Evolutionary conservation across 2,113 vertebrate genomes (phyloP).

Genomic region (Paraplagusia blochii): DNA sequence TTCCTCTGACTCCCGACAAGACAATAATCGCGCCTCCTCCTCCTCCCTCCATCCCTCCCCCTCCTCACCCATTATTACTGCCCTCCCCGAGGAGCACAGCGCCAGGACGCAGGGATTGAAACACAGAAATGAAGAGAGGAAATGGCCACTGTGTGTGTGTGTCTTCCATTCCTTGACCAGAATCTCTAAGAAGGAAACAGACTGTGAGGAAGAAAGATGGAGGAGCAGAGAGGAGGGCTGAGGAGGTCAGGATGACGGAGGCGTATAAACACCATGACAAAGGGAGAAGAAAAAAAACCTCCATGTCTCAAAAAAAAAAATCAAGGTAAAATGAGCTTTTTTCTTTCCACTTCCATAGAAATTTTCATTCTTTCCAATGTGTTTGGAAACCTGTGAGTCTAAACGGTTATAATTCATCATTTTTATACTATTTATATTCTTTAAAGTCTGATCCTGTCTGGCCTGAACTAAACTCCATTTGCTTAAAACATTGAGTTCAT

Average conservation of each 20-base stretch:
- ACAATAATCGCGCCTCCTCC: slow-evolving; percentile 94
- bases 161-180: slow-evolving; percentile 35
- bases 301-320: too few relatives aligned
- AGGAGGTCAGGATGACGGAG: slow-evolving; percentile 21
- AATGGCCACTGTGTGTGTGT: slow-evolving; percentile 59
- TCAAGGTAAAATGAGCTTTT: too few relatives aligned
- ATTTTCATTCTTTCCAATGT: too few relatives aligned
- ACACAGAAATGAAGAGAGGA: slow-evolving; percentile 58
- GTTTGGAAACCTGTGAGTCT: too few relatives aligned
- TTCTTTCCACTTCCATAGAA: too few relatives aligned
- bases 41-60: slow-evolving; percentile 82
- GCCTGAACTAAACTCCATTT: too few relatives aligned
- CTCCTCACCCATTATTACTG: slow-evolving; percentile 91
- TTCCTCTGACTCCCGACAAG: slow-evolving; percentile 97
- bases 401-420: too few relatives aligned
- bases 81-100: slow-evolving; percentile 75
- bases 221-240: slow-evolving; percentile 2
- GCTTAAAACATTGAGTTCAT: too few relatives aligned
- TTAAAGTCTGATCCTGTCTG: too few relatives aligned
- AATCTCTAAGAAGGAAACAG: slow-evolving; percentile 38
- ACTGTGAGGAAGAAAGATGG: slow-evolving; percentile 16
- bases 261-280: slow-evolving; percentile 26
- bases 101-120: slow-evolving; percentile 63
- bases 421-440: too few relatives aligned
- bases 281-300: slow-evolving; percentile 27